A percentile compares a stretch with the other conserved stretches of the same genome.
These are phyloP conservation scores for Corythaeola cristata DNA, from an alignment of 2,113 vertebrate species.

Conservation along the genomic window DNA sequence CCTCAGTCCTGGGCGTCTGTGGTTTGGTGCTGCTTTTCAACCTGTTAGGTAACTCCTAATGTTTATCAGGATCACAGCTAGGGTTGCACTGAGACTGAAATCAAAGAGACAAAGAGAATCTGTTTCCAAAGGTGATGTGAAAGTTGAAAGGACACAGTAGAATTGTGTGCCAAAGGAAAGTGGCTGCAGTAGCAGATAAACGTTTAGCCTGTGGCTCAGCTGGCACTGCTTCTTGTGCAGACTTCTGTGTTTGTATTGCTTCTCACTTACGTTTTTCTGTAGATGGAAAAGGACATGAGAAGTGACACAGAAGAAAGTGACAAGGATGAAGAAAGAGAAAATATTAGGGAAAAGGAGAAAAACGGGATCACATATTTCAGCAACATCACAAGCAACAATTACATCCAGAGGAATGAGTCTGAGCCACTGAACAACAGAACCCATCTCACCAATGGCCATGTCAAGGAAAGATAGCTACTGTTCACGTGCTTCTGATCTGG, in stretches of 20 bases:
- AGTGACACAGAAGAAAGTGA: conserved; percentile 88
- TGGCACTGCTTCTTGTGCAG: conserved; percentile 60
- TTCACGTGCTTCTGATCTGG: not conserved
- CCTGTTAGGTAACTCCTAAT: not conserved
- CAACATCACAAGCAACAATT: conserved; percentile 66
- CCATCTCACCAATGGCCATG: conserved; percentile 27
- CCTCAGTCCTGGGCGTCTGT: not conserved
- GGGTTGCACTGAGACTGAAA: not conserved
- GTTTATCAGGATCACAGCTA: not conserved
- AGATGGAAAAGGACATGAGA: conserved; percentile 90
- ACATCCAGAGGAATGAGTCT: conserved; percentile 61
- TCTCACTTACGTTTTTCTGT: conserved; percentile 79
- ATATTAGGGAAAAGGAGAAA: conserved; percentile 53
- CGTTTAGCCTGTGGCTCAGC: not conserved
- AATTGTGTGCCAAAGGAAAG: not conserved
- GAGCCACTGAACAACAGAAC: not conserved
- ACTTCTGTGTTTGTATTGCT: conserved; percentile 72
- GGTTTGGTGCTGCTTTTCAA: not conserved
- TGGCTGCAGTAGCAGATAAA: not conserved
- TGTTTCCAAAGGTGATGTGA: not conserved
- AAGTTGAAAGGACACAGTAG: not conserved
- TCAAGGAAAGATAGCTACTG: conserved; percentile 39
- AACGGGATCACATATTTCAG: conserved; percentile 24
- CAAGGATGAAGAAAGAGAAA: conserved; percentile 47
- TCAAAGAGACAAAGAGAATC: not conserved